phyloP scores from a whole-genome alignment of 2,888 invertebrate genomes.

The Spodoptera picta region DNA sequence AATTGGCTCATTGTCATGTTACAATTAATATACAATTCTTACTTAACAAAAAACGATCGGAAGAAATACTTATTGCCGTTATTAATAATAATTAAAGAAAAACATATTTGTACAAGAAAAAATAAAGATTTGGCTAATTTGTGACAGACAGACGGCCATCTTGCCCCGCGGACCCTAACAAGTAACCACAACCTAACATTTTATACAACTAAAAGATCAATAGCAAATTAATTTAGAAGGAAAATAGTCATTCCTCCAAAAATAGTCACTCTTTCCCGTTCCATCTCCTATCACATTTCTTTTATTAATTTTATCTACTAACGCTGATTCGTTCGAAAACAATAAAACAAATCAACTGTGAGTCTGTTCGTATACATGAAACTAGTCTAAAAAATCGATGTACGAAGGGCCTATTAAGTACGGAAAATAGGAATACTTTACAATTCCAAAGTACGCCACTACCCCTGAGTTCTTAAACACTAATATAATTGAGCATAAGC shows the following conservation, averaged over 20 bases:
- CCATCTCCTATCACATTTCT: constrained; percentile 82
- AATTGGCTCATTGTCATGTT: constrained; percentile 77
- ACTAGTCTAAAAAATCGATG: constrained; percentile 75
- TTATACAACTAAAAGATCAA: constrained; percentile 70
- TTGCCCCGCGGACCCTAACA: constrained; percentile 58
- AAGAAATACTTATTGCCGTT: constrained; percentile 85
- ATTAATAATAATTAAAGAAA: constrained; percentile 65
- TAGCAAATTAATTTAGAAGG: constrained; percentile 76
- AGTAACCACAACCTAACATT: constrained; percentile 85
- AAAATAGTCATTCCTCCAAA: constrained; percentile 76
- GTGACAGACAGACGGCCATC: constrained; percentile 73
- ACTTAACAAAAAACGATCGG: constrained; percentile 79
- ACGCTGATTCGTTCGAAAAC: constrained; percentile 68
- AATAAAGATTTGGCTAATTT: constrained; percentile 83
- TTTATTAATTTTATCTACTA: constrained; percentile 69
- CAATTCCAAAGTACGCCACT: constrained; percentile 65
- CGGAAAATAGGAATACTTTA: constrained; percentile 65
- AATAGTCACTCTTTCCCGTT: constrained; percentile 73
- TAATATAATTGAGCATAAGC: constrained; percentile 88
- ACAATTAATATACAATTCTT: constrained; percentile 74
- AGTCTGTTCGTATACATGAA: constrained; percentile 82
- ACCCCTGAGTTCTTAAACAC: constrained; percentile 72
- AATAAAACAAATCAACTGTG: constrained; percentile 76
- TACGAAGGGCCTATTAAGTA: constrained; percentile 68
- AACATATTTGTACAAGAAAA: constrained; percentile 81